phyloP scores from a whole-genome alignment of 2,113 vertebrate species.

The Cynocephalus volans region DNA sequence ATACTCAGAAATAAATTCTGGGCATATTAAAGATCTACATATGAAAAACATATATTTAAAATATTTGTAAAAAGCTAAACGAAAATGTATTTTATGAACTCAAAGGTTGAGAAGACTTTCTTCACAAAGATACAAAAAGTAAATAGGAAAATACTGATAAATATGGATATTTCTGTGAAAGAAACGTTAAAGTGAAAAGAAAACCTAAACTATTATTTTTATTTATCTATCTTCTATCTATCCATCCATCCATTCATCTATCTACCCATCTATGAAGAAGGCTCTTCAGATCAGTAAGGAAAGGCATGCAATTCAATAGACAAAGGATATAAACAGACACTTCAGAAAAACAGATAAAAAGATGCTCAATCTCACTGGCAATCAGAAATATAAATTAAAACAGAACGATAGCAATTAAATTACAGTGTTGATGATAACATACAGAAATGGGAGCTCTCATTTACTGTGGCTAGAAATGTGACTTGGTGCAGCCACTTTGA shows the following conservation, averaged over 20 bases:
- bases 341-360: neutral
- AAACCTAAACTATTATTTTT: neutral
- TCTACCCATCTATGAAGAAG: accelerated
- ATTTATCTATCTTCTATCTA: no score
- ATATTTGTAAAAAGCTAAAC: neutral
- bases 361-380: neutral
- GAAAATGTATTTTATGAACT: neutral
- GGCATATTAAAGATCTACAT: neutral
- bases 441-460: neutral
- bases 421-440: neutral
- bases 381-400: neutral
- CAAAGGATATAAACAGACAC: neutral
- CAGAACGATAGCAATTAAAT: neutral
- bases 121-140: neutral
- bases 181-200: neutral
- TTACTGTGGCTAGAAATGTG: no score
- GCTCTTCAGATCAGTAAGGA: neutral
- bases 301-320: neutral
- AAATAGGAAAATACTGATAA: neutral
- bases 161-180: neutral
- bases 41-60: neutral
- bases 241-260: neutral
- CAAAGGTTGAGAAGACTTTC: neutral
- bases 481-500: neutral
- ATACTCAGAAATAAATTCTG: neutral